phyloP scores from a whole-genome alignment of 2,888 invertebrate species.

The Pediacus dermestoides region DNA sequence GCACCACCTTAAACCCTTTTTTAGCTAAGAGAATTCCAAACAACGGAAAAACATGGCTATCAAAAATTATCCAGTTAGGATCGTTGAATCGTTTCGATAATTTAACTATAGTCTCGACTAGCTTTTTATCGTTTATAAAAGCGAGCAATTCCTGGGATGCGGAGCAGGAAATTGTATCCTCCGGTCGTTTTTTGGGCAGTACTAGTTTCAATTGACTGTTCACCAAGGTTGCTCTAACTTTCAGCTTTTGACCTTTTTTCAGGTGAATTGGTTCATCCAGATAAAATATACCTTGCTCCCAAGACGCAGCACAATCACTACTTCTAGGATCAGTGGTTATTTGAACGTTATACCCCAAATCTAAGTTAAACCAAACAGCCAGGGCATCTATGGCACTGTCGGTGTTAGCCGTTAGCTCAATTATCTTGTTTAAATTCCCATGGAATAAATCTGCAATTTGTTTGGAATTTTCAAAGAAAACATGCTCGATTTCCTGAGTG shows the following conservation, averaged over 20 bases:
- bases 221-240: slow-evolving; percentile 40
- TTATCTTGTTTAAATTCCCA: slow-evolving; percentile 47
- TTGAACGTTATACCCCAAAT: slow-evolving; percentile 59
- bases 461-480: slow-evolving; percentile 61
- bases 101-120: slow-evolving; percentile 33
- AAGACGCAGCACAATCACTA: slow-evolving; percentile 56
- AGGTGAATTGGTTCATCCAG: slow-evolving; percentile 48
- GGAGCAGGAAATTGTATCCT: slow-evolving; percentile 32
- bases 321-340: slow-evolving; percentile 61
- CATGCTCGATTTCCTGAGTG: slow-evolving; percentile 53
- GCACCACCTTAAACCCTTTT: slow-evolving; percentile 52
- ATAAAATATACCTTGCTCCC: slow-evolving; percentile 77
- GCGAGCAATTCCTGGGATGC: slow-evolving; percentile 36
- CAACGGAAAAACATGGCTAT: slow-evolving; percentile 61
- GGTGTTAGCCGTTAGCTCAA: slow-evolving; percentile 45
- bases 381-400: slow-evolving; percentile 61
- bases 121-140: slow-evolving; percentile 44
- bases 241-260: slow-evolving; percentile 23
- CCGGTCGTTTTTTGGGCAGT: slow-evolving; percentile 40
- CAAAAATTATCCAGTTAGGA: slow-evolving; percentile 48
- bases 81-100: slow-evolving; percentile 41
- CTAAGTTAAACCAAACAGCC: slow-evolving; percentile 70
- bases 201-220: slow-evolving; percentile 41
- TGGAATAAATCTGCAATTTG: too few species aligned
- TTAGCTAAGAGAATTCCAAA: slow-evolving; percentile 59